phyloP scores from a whole-genome alignment of 2,888 invertebrate genomes.

The Leptopilina syphax region DNA sequence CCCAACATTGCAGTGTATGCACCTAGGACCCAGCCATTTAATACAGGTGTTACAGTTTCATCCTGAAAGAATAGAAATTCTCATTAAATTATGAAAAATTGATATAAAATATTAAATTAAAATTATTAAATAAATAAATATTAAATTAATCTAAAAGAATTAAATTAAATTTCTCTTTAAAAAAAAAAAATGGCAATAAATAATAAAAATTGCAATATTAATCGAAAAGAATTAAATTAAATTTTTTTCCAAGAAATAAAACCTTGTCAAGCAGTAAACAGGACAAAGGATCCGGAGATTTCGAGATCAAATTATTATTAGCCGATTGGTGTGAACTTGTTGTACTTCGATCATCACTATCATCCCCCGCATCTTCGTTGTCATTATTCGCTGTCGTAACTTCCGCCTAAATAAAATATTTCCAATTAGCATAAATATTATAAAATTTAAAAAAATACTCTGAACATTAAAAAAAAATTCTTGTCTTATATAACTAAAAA shows the following conservation, averaged over 20 bases:
- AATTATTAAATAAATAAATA: no score
- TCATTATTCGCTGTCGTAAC: conserved; percentile 65
- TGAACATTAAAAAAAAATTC: no score
- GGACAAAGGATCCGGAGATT: conserved; percentile 67
- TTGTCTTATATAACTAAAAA: no score
- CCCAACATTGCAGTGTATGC: conserved; percentile 75
- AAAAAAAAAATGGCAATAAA: background rate
- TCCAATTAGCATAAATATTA: background rate
- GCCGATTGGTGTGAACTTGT: conserved; percentile 70
- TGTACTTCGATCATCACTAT: conserved; percentile 69
- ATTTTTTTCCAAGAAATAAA: background rate
- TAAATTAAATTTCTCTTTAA: no score
- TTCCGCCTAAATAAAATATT: conserved; percentile 54
- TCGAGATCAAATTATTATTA: conserved; percentile 68
- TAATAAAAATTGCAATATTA: background rate
- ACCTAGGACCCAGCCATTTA: conserved; percentile 73
- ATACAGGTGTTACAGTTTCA: conserved; percentile 68
- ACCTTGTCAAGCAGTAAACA: conserved; percentile 72
- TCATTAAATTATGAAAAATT: background rate
- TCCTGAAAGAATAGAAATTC: conserved; percentile 59
- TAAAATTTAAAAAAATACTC: no score
- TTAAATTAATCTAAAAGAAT: no score
- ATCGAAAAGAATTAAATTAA: background rate
- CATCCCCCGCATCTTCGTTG: conserved; percentile 70
- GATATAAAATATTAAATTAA: no score